Base-by-base conservation (phyloP, 1,140 invertebrate species). In the Liolophura sinensis region DNA sequence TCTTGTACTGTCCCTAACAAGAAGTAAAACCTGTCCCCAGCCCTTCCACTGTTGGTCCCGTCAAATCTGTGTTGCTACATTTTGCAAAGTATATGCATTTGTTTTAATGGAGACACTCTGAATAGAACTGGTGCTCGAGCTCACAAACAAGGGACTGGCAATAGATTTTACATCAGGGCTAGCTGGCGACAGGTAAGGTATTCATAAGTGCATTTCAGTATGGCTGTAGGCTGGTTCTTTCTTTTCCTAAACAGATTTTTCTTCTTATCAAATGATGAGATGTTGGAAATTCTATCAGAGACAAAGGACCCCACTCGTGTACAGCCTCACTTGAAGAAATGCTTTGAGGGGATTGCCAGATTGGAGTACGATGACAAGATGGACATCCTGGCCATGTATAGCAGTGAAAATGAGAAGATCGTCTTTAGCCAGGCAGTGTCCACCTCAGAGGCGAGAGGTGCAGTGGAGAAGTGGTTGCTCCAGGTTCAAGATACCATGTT, bases 251-350 rank as follows among this genome's bases (percentile, higher is more conserved):
- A 18, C 68, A 81, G 83, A 67, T 85, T 86, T 70, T 86, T 86
- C 75, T 86, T 86, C 75, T 67, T 86, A 60, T 86, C 85, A 49
- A 86, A 86, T 69, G 85, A 86, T 68, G 85, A 86, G 73, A 85
- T 86, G 80, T 67, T 86, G 60, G 85, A 86, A 75, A 86, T 86
- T 69, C 73, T 86, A 56, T 86, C 85, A 0, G 85, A 86, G 73
- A 86, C 85, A 1, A 86, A 86, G 67, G 85, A 86, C 69, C 85
- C 85, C 20, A 71, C 72, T 6, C 72, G 84, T 55, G 85, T 86
- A 25, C 85, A 86, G 71, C 85, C 85, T 18, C 85, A 86, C 74
- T 69, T 86, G 60, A 86, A 86, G 67, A 86, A 86, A 67, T 85
- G 83, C 62, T 86, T 86, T 75, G 85, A 86, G 70, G 85, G 85